Percentiles rank a stretch among this genome's conserved stretches.
phyloP scores from a whole-genome alignment of 1,140 invertebrate genomes.

The Leptoteleia sp. region DNA sequence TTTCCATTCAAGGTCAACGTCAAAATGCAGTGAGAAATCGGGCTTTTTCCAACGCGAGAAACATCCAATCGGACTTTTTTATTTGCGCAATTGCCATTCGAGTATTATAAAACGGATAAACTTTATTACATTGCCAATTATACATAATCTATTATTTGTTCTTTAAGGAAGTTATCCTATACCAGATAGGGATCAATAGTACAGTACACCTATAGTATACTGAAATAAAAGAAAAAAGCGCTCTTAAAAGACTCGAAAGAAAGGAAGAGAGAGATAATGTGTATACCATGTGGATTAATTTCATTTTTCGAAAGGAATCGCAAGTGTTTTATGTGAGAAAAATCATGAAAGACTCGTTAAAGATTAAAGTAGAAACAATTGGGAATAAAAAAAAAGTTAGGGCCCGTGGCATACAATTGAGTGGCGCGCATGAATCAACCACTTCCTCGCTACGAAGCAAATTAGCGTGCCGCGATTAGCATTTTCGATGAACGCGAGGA shows the following conservation, averaged over 20 bases:
- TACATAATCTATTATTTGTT: too few species aligned
- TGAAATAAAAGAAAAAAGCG: too few species aligned
- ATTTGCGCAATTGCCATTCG: background rate
- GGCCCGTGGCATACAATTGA: conserved; percentile 10
- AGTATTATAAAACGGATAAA: too few species aligned
- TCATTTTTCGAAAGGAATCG: background rate
- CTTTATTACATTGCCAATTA: too few species aligned
- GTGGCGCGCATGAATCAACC: conserved; percentile 11
- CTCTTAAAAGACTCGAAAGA: too few species aligned
- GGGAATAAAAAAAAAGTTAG: conserved; percentile 11
- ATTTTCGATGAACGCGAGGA: conserved; percentile 41
- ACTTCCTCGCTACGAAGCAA: conserved; percentile 19
- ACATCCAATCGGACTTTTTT: too few species aligned
- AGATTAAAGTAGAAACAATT: conserved; percentile 17
- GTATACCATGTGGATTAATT: background rate
- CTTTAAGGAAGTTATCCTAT: too few species aligned
- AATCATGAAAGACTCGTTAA: conserved; percentile 18
- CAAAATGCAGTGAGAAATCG: conserved; percentile 5
- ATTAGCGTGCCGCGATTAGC: conserved; percentile 21
- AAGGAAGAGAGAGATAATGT: too few species aligned
- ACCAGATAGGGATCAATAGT: too few species aligned
- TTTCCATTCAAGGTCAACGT: conserved; percentile 35
- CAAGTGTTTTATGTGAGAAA: conserved; percentile 15
- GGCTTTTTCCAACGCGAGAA: background rate
- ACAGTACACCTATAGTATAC: too few species aligned